phyloP scores from a whole-genome alignment of 2,888 invertebrate species.

The Drosophila borealis region DNA sequence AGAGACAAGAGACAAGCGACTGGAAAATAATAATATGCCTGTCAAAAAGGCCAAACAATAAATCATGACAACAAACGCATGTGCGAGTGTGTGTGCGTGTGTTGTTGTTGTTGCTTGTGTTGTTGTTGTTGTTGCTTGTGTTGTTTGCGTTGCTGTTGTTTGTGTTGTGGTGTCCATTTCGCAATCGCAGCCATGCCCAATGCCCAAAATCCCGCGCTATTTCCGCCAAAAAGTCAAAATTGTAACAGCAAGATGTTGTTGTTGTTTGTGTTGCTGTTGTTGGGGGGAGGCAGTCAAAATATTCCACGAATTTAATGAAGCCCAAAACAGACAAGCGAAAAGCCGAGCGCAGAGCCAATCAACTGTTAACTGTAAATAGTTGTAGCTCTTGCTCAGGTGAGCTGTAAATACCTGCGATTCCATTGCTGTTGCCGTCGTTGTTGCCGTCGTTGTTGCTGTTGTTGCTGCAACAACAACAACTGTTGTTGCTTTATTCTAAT shows the following conservation, averaged over 20 bases:
- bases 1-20: constrained; percentile 35
- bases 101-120: constrained; percentile 5
- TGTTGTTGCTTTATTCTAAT: constrained; percentile 50
- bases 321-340: constrained; percentile 40
- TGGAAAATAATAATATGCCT: constrained; percentile 68
- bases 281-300: constrained; percentile 28
- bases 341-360: constrained; percentile 46
- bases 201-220: constrained; percentile 1
- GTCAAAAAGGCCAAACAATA: constrained; percentile 70
- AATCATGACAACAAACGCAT: constrained; percentile 65
- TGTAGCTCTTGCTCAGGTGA: constrained; percentile 31
- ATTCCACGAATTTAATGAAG: constrained; percentile 56
- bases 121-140: constrained; percentile 11
- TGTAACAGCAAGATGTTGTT: constrained; percentile 34
- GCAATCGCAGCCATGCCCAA: constrained; percentile 42
- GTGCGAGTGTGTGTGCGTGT: constrained; percentile 4
- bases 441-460: constrained; percentile 3
- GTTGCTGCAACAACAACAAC: constrained; percentile 2
- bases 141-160: constrained; percentile 20
- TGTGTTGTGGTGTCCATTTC: constrained; percentile 39
- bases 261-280: constrained; percentile 26
- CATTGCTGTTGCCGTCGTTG: constrained; percentile 10
- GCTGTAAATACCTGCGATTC: constrained; percentile 26
- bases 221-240: constrained; percentile 41
- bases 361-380: constrained; percentile 50